phyloP scores from a whole-genome alignment of 2,888 invertebrate species.

The Torymus tubicola region DNA sequence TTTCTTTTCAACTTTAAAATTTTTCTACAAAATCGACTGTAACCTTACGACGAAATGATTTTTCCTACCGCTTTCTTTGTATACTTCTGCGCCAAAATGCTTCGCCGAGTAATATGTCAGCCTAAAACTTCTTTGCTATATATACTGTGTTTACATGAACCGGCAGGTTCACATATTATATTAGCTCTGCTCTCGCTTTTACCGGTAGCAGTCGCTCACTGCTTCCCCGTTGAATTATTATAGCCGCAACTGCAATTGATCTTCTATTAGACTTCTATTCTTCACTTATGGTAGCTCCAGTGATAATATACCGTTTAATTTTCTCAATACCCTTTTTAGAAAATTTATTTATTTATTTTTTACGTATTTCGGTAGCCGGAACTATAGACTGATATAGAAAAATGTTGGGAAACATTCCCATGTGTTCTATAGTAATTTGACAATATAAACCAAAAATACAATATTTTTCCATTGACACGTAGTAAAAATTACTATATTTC shows the following conservation, averaged over 20 bases:
- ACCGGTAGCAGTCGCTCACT: constrained; percentile 24
- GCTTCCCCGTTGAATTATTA: constrained; percentile 3
- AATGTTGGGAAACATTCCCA: too few relatives aligned
- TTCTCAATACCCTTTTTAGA: too few relatives aligned
- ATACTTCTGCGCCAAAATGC: constrained; percentile 33
- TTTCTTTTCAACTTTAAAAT: too few relatives aligned
- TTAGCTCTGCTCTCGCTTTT: constrained; percentile 27
- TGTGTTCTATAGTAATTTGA: too few relatives aligned
- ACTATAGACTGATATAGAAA: too few relatives aligned
- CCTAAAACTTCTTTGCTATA: constrained; percentile 24
- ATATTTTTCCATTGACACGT: too few relatives aligned
- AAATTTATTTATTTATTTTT: too few relatives aligned
- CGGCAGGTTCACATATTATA: neutral
- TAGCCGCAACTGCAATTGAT: neutral
- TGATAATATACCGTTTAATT: constrained; percentile 3
- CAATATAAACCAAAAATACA: too few relatives aligned
- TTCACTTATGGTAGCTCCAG: constrained; percentile 38
- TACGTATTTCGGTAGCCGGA: too few relatives aligned
- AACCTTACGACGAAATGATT: neutral
- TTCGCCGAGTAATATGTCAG: constrained; percentile 32
- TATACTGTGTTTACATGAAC: constrained; percentile 10
- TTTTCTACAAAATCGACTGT: too few relatives aligned
- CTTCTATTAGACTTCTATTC: constrained; percentile 7
- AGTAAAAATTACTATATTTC: too few relatives aligned
- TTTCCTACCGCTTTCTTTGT: constrained; percentile 22